phyloP scores from a whole-genome alignment of 2,797 vertebrate species.

The Tokudaia muenninki region DNA sequence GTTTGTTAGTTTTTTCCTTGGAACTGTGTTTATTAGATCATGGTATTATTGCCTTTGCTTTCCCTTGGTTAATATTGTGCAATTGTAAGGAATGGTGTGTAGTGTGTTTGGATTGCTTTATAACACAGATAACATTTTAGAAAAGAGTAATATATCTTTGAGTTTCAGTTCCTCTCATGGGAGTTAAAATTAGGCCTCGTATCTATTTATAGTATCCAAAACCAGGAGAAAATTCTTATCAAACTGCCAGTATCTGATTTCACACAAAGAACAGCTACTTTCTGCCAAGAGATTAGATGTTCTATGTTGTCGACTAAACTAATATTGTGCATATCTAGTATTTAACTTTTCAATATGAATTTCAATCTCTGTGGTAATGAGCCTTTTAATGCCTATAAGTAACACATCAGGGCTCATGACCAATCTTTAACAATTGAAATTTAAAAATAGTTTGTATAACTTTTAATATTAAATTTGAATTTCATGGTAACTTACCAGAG shows the following conservation, averaged over 20 bases:
- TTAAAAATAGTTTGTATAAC: conserved; percentile 27
- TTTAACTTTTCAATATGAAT: conserved; percentile 64
- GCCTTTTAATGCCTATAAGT: neutral
- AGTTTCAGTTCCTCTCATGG: conserved; percentile 49
- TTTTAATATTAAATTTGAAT: conserved; percentile 51
- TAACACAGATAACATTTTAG: conserved; percentile 58
- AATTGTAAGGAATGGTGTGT: conserved; percentile 11
- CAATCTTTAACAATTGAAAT: conserved; percentile 35
- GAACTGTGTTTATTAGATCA: conserved; percentile 73
- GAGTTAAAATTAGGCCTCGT: conserved; percentile 16
- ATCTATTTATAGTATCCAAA: conserved; percentile 30
- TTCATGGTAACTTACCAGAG: neutral
- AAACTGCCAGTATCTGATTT: conserved; percentile 31
- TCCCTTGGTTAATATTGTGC: conserved; percentile 57
- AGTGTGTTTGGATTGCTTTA: conserved; percentile 45
- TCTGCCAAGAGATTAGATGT: conserved; percentile 30
- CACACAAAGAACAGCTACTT: conserved; percentile 39
- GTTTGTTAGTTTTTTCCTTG: conserved; percentile 69
- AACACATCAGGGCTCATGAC: neutral
- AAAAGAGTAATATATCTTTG: conserved; percentile 56
- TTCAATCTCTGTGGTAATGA: neutral
- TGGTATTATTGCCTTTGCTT: conserved; percentile 56
- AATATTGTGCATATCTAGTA: conserved; percentile 29
- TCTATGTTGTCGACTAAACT: neutral
- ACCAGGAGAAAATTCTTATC: conserved; percentile 62